Evolutionary conservation across 2,797 vertebrate genomes (phyloP).

Genomic region (Macrochelys suwanniensis): DNA sequence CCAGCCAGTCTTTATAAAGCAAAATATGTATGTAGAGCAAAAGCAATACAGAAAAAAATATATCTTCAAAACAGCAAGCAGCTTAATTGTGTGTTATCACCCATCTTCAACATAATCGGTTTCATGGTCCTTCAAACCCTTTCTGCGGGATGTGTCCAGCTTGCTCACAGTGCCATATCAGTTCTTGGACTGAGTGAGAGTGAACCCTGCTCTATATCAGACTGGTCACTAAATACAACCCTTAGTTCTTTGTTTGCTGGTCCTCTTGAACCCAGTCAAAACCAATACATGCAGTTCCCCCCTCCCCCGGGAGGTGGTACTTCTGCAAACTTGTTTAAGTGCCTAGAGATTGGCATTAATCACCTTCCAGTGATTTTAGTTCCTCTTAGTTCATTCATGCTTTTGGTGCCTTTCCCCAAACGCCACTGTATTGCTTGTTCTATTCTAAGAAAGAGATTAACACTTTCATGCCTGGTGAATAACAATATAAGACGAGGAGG

Average conservation of each 20-base stretch:
- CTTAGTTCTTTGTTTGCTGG: background rate
- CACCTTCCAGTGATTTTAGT: background rate
- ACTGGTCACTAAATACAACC: background rate
- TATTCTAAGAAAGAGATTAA: background rate
- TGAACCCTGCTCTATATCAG: background rate
- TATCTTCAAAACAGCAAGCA: background rate
- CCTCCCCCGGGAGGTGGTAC: background rate
- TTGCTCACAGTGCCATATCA: background rate
- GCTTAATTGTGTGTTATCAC: background rate
- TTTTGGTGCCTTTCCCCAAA: background rate
- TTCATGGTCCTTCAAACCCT: background rate
- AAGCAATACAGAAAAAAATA: background rate
- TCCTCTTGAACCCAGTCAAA: background rate
- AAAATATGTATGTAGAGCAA: background rate
- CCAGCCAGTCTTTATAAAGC: background rate
- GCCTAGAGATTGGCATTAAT: background rate
- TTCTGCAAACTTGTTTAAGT: background rate
- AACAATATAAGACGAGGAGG: background rate
- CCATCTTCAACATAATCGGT: background rate
- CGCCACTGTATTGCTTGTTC: background rate
- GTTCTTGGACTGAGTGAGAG: background rate
- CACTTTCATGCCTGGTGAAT: background rate
- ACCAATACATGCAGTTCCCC: background rate
- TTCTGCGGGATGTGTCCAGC: background rate
- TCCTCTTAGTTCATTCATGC: background rate